A percentile compares a stretch with the other conserved stretches of the same genome.
Evolutionary conservation across 2,888 invertebrate species (phyloP).

Genomic region (Fabriciana adippe): DNA sequence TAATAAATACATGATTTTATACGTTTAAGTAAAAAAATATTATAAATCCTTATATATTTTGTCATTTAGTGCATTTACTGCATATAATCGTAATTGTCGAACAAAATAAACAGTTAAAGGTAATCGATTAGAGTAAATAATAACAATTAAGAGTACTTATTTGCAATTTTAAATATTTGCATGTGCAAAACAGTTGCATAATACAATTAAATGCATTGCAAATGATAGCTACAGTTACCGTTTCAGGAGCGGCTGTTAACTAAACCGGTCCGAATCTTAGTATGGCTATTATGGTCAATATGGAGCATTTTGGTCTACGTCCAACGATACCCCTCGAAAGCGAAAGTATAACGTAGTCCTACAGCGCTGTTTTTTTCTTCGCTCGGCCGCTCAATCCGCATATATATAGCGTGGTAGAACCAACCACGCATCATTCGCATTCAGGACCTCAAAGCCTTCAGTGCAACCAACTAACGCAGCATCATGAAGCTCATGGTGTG

Average conservation of each 20-base stretch:
- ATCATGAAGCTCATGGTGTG: constrained; percentile 82
- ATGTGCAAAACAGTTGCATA: constrained; percentile 7
- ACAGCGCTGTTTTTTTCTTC: constrained; percentile 72
- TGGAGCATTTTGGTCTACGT: constrained; percentile 66
- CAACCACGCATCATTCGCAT: constrained; percentile 80
- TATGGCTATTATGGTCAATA: constrained; percentile 47
- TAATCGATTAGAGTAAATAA: no score
- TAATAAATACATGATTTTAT: no score
- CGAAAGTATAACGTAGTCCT: constrained; percentile 81
- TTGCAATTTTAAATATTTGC: background rate
- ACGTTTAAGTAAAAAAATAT: no score
- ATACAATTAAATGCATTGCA: constrained; percentile 24
- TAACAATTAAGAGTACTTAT: no score
- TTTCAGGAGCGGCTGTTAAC: constrained; percentile 45
- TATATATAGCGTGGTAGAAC: constrained; percentile 76
- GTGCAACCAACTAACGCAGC: constrained; percentile 78
- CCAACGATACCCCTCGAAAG: constrained; percentile 72
- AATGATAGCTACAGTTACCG: constrained; percentile 30
- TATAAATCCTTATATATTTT: no score
- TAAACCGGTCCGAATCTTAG: constrained; percentile 45
- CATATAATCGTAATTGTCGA: no score
- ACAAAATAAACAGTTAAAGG: no score
- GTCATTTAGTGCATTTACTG: no score
- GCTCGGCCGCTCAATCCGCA: constrained; percentile 74
- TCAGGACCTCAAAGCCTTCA: constrained; percentile 81